Conservation (phyloP, 2,113 vertebrate species). For the Cyanoderma ruficeps region DNA sequence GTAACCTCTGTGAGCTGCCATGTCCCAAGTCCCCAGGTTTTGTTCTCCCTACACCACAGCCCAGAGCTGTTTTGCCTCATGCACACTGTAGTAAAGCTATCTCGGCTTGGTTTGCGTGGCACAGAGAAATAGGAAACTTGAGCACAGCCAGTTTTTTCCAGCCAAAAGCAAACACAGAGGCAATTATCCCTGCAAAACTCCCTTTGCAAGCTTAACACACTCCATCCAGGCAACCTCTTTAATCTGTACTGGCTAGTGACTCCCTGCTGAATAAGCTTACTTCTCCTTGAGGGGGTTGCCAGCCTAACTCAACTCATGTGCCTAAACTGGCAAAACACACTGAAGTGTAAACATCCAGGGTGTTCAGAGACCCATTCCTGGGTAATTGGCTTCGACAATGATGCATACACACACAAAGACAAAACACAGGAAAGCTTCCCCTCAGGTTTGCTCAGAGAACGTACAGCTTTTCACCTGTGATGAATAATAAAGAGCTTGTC, state of each 20-base stretch:
- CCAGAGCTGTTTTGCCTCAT: neutral
- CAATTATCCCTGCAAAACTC: neutral
- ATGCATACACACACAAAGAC: neutral
- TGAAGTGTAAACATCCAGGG: neutral
- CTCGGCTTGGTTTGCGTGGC: neutral
- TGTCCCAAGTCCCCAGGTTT: neutral
- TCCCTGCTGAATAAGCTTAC: neutral
- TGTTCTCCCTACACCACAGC: fast-evolving
- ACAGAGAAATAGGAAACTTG: neutral
- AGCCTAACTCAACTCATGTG: neutral
- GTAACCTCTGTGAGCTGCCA: neutral
- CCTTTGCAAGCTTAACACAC: neutral
- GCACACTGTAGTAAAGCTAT: fast-evolving
- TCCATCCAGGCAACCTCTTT: neutral
- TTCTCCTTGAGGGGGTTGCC: neutral
- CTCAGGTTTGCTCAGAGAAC: neutral
- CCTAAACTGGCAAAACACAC: neutral
- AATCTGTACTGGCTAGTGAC: neutral
- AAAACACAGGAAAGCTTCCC: neutral
- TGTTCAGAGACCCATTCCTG: neutral
- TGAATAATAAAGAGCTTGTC: neutral
- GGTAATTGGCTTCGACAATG: neutral
- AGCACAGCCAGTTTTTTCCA: neutral
- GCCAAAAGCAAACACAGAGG: neutral
- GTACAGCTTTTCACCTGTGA: neutral